Evolutionary conservation across 2,113 vertebrate genomes (phyloP).

Genomic region (Scomber scombrus): DNA sequence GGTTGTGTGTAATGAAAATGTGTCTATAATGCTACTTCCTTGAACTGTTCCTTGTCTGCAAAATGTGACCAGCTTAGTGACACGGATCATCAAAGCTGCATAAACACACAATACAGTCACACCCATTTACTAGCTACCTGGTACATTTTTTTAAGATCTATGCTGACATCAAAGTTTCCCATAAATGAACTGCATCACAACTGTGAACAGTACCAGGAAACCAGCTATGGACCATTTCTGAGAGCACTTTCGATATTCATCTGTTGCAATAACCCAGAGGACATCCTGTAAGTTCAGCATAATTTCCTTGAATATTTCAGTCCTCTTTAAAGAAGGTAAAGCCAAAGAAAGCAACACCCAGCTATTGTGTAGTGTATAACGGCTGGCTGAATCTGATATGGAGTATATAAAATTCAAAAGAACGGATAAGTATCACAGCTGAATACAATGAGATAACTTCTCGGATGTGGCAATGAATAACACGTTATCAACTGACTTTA

Average conservation of each 20-base stretch:
- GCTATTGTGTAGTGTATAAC: conserved; percentile 6
- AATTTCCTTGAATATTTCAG: conserved; percentile 43
- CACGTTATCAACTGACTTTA: neutral
- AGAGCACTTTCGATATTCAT: conserved; percentile 55
- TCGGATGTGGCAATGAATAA: neutral
- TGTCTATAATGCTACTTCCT: neutral
- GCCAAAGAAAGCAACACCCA: conserved; percentile 19
- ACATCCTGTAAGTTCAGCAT: conserved; percentile 55
- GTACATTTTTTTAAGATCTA: conserved; percentile 3
- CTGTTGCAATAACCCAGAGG: conserved; percentile 45
- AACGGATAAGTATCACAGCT: conserved; percentile 10
- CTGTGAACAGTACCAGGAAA: conserved; percentile 52
- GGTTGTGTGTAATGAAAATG: neutral
- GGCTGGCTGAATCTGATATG: conserved; percentile 38
- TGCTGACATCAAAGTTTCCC: conserved; percentile 27
- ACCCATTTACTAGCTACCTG: conserved; percentile 20
- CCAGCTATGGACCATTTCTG: conserved; percentile 40
- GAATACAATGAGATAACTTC: neutral
- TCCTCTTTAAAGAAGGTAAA: conserved; percentile 17
- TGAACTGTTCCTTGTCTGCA: neutral
- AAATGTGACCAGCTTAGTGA: neutral
- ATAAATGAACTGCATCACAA: conserved; percentile 35
- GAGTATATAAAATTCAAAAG: conserved; percentile 28
- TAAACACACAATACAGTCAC: neutral
- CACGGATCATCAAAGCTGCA: neutral